These are phyloP conservation scores for Salmo trutta DNA, from an alignment of 2,797 vertebrate species.

Conservation along the genomic window DNA sequence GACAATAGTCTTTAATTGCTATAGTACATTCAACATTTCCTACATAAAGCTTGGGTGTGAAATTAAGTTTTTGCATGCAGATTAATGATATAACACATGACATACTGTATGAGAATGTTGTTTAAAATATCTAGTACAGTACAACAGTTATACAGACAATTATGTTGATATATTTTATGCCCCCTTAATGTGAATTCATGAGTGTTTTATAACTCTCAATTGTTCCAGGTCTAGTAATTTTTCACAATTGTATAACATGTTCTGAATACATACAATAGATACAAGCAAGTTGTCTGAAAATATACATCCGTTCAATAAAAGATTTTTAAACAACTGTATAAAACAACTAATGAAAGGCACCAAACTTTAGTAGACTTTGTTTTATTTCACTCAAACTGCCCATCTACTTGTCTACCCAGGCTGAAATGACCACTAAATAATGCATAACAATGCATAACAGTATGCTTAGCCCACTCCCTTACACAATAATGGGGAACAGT, in stretches of 20 bases:
- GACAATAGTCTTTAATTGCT: neutral
- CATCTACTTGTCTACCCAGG: constrained; percentile 24
- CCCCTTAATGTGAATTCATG: too few relatives aligned
- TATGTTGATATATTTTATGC: neutral
- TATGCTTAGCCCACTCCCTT: constrained; percentile 2
- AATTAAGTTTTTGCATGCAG: neutral
- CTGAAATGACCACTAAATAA: constrained; percentile 26
- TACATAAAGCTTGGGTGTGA: neutral
- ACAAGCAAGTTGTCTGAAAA: constrained; percentile 24
- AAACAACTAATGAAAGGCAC: constrained; percentile 57
- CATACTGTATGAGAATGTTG: neutral
- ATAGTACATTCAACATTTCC: neutral
- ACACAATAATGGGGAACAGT: neutral
- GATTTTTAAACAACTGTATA: constrained; percentile 39
- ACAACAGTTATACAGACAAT: neutral
- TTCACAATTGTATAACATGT: neutral
- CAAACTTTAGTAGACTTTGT: constrained; percentile 49
- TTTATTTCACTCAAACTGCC: constrained; percentile 45
- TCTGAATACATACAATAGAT: constrained; percentile 10
- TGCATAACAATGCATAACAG: constrained; percentile 29
- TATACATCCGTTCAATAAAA: constrained; percentile 33
- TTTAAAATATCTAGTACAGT: neutral
- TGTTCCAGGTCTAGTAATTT: neutral
- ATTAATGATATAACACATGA: neutral
- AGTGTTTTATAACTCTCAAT: too few relatives aligned